Evolutionary conservation across 2,888 invertebrate species (phyloP).

Genomic region (Rotaria sp.): DNA sequence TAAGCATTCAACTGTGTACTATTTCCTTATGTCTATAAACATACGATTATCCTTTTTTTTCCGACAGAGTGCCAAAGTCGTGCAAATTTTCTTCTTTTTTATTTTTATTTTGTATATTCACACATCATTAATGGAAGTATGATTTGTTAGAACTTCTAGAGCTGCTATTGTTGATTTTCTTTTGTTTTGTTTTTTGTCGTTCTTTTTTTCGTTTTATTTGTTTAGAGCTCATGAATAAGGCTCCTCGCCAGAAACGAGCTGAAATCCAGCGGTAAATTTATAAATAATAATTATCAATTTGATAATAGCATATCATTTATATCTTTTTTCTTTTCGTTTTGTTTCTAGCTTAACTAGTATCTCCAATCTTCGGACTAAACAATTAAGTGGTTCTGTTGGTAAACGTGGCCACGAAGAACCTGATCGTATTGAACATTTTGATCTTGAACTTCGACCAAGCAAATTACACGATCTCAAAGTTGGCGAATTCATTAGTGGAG

Average conservation of each 20-base stretch:
- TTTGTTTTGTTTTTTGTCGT: not conserved
- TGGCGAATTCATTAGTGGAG: slow-evolving; percentile 37
- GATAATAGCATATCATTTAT: not conserved
- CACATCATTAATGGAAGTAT: not conserved
- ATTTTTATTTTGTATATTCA: not conserved
- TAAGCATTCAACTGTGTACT: not conserved
- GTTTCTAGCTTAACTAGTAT: slow-evolving; percentile 37
- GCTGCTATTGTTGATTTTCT: not conserved
- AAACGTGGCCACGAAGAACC: slow-evolving; percentile 36
- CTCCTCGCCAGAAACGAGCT: slow-evolving; percentile 40
- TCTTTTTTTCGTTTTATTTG: not conserved
- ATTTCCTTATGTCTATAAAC: not conserved
- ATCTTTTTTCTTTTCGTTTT: not conserved
- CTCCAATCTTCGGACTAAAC: slow-evolving; percentile 39
- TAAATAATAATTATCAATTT: not conserved
- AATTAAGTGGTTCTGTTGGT: slow-evolving; percentile 28
- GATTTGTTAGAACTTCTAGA: not conserved
- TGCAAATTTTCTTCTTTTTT: not conserved
- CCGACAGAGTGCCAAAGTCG: not conserved
- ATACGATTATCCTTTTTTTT: slow-evolving; percentile 18
- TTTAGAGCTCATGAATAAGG: slow-evolving; percentile 40
- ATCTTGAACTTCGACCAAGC: slow-evolving; percentile 39
- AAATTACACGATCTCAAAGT: slow-evolving; percentile 40
- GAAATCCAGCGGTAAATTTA: slow-evolving; percentile 39
- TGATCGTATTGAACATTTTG: slow-evolving; percentile 40